Evolutionary conservation across 2,113 vertebrate species (phyloP).

Genomic region (Daphoenositta chrysoptera): DNA sequence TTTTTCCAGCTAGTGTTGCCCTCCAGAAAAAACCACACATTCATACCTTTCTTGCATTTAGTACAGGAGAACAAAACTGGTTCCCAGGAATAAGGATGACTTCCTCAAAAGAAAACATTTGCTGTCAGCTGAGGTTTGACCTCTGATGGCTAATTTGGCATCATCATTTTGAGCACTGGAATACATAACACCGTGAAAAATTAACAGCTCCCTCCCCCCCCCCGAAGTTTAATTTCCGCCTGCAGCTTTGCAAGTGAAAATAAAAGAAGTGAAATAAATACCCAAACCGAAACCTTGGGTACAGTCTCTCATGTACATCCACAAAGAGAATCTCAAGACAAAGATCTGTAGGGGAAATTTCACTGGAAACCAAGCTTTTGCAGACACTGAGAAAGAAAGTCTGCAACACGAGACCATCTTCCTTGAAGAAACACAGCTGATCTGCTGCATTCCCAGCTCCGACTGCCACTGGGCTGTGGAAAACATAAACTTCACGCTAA

Average conservation of each 20-base stretch:
- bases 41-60: slow-evolving; percentile 22
- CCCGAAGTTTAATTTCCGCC: neutral
- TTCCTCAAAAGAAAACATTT: slow-evolving; percentile 43
- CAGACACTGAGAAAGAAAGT: slow-evolving; percentile 9
- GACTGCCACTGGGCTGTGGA: slow-evolving; percentile 41
- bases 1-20: slow-evolving; percentile 22
- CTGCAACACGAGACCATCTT: slow-evolving; percentile 7
- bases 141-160: slow-evolving; percentile 29
- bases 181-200: neutral
- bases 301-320: neutral
- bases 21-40: slow-evolving; percentile 45
- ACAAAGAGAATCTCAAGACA: slow-evolving; percentile 5
- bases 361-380: slow-evolving; percentile 14
- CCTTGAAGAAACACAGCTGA: slow-evolving; percentile 60
- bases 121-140: slow-evolving; percentile 47
- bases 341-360: slow-evolving; percentile 24
- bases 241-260: slow-evolving; percentile 8
- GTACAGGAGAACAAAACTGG: neutral
- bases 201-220: neutral
- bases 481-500: slow-evolving; percentile 60
- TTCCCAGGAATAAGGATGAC: slow-evolving; percentile 36
- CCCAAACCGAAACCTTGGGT: neutral
- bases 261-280: slow-evolving; percentile 4
- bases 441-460: slow-evolving; percentile 29
- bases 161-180: neutral